Conservation (phyloP, 2,888 invertebrate species). For the Allygus modestus region DNA sequence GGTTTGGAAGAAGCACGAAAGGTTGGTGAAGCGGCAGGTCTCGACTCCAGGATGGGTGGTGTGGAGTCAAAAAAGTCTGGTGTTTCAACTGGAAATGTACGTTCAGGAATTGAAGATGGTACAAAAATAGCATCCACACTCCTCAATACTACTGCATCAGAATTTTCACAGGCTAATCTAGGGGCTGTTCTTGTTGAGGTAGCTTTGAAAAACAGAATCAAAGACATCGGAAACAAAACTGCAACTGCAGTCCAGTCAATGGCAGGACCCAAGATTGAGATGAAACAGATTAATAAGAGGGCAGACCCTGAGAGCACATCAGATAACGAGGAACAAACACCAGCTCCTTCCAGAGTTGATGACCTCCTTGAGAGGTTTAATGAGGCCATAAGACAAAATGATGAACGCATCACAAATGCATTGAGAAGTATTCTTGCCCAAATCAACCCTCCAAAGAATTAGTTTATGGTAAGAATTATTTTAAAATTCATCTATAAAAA, state of each 20-base stretch:
- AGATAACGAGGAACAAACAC: not conserved
- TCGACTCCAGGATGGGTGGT: not conserved
- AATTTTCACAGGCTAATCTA: constrained; percentile 46
- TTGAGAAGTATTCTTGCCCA: constrained; percentile 9
- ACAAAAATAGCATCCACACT: constrained; percentile 47
- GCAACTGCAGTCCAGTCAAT: constrained; percentile 15
- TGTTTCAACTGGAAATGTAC: not conserved
- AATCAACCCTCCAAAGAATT: constrained; percentile 43
- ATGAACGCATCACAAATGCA: constrained; percentile 23
- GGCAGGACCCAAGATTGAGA: constrained; percentile 9
- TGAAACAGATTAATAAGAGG: constrained; percentile 10
- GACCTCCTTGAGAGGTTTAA: constrained; percentile 28
- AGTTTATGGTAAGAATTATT: not conserved
- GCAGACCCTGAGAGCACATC: constrained; percentile 1
- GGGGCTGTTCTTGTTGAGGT: constrained; percentile 47
- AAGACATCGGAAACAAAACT: constrained; percentile 52
- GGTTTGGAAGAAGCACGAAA: constrained; percentile 24
- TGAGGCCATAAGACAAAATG: constrained; percentile 42
- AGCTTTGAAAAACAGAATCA: constrained; percentile 46
- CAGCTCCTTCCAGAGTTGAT: not conserved
- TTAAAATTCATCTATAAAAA: no score
- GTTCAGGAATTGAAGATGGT: constrained; percentile 16
- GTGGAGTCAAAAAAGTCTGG: not conserved
- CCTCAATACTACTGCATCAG: constrained; percentile 36
- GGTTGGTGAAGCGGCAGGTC: constrained; percentile 24